Evolutionary conservation across 1,140 invertebrate genomes (phyloP).

Genomic region (Periplaneta americana): DNA sequence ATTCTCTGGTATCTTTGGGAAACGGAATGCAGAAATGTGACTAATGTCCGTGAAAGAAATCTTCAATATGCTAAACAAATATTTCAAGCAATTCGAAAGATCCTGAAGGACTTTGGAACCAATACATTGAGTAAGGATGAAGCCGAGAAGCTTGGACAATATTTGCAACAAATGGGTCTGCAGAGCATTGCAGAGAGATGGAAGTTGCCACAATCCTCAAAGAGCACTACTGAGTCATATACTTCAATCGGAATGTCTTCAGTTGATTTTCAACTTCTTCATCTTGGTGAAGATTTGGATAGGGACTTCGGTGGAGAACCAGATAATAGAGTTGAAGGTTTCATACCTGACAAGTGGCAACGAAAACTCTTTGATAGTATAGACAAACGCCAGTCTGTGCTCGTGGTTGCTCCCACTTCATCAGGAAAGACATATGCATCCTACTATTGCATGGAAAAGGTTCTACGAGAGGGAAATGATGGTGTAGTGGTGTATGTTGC

Average conservation of each 20-base stretch:
- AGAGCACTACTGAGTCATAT: not conserved
- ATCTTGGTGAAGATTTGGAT: conserved; percentile 21
- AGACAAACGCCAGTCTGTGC: conserved; percentile 22
- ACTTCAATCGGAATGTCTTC: conserved; percentile 7
- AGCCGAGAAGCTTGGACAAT: not conserved
- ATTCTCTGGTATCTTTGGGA: not conserved
- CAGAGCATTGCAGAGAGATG: conserved; percentile 16
- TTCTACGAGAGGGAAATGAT: conserved; percentile 22
- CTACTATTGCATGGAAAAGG: conserved; percentile 27
- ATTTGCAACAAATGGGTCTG: conserved; percentile 18
- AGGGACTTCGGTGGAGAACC: conserved; percentile 1
- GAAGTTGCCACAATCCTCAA: conserved; percentile 8
- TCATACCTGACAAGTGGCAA: conserved; percentile 26
- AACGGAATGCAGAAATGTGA: conserved; percentile 3
- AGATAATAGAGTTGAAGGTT: conserved; percentile 21
- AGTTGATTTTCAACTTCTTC: conserved; percentile 21
- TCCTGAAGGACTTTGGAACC: not conserved
- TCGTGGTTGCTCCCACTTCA: conserved; percentile 26
- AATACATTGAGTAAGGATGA: not conserved
- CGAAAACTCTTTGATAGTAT: conserved; percentile 22
- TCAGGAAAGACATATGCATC: conserved; percentile 27
- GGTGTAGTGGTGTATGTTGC: conserved; percentile 25
- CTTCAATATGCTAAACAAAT: not conserved
- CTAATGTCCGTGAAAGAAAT: not conserved
- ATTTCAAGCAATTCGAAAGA: not conserved